Evolutionary conservation across 2,888 invertebrate genomes (phyloP).

Genomic region (Zygothrica quintamaculata): DNA sequence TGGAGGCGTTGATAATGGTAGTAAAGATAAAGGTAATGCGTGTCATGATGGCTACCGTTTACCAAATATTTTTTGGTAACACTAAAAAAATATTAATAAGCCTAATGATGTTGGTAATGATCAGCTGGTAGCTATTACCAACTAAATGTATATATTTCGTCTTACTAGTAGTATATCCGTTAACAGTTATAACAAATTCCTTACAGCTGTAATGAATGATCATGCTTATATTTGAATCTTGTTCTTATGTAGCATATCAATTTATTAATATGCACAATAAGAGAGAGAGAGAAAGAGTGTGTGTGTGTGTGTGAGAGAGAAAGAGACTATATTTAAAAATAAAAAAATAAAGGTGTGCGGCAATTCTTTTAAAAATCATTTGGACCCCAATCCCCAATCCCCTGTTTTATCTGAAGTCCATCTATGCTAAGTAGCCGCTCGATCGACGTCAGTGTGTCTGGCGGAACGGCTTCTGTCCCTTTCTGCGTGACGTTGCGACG

Average conservation of each 20-base stretch:
- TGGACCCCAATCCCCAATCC: slow-evolving; percentile 30
- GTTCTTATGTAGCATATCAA: background rate
- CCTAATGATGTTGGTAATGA: slow-evolving; percentile 45
- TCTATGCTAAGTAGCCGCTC: slow-evolving; percentile 59
- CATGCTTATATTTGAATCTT: background rate
- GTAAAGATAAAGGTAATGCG: slow-evolving; percentile 58
- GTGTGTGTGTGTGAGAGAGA: too few relatives aligned
- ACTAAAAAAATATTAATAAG: slow-evolving; percentile 57
- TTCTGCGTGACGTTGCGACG: slow-evolving; percentile 30
- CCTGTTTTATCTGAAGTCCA: slow-evolving; percentile 58
- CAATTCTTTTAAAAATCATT: slow-evolving; percentile 50
- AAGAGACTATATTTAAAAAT: background rate
- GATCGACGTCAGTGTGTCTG: slow-evolving; percentile 68
- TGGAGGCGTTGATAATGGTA: slow-evolving; percentile 66
- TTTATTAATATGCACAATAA: slow-evolving; percentile 8
- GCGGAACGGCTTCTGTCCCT: slow-evolving; percentile 52
- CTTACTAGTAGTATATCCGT: too few relatives aligned
- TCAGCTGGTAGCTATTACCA: slow-evolving; percentile 15
- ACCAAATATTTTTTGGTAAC: slow-evolving; percentile 35
- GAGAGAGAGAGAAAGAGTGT: too few relatives aligned
- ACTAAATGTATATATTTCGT: too few relatives aligned
- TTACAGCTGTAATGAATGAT: background rate
- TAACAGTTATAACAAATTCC: too few relatives aligned
- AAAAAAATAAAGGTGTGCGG: background rate
- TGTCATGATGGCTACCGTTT: slow-evolving; percentile 61